Evolutionary conservation across 2,113 vertebrate species (phyloP), one percentile per base, ranked within the genome.

Genomic region (Strix aluco): DNA sequence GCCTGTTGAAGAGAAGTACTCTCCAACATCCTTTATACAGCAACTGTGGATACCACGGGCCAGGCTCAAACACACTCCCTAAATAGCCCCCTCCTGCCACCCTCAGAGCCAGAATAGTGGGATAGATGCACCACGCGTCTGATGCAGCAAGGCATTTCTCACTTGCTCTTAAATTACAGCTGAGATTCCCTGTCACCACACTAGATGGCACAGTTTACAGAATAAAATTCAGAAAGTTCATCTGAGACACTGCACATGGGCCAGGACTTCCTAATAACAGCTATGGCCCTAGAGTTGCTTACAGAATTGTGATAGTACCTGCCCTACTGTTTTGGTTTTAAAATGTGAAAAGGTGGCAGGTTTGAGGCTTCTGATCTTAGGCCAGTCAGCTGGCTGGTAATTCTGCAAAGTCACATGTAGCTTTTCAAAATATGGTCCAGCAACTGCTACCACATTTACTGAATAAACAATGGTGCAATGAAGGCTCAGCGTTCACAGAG

Each of bases 201-300:
- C 88, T 63, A 95, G 95, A 49, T 73, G 95, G 96, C 96, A 95
- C n/a, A 86, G 72, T 17, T 40, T 81, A 51, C 75, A 40, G 58
- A 51, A 8, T 4, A 51, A 81, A 62, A 42, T 20, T 18, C 69
- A 54, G 58, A 62, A 42, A 55, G 46, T 1, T 66, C 29, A 26
- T 14, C 11, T 6, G 38, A 32, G 49, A 36, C 9, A 16, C 52
- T 3, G 40, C 23, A 42, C 1, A 0, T 3, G 83, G 32, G 49
- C 55, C 38, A 57, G 63, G 27, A 27, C 70, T 74, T 62, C 65
- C 21, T 2, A 13, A 6, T 26, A 42, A 8, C 61, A 30, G 57
- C 47, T 25, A 8, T 5, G n/a, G 46, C 81, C n/a, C n/a, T 18
- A 29, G 40, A 66, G n/a, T 13, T 19, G 38, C 12, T 29, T 63